Conservation (phyloP, 2,113 vertebrate species). For the Daboia siamensis region DNA sequence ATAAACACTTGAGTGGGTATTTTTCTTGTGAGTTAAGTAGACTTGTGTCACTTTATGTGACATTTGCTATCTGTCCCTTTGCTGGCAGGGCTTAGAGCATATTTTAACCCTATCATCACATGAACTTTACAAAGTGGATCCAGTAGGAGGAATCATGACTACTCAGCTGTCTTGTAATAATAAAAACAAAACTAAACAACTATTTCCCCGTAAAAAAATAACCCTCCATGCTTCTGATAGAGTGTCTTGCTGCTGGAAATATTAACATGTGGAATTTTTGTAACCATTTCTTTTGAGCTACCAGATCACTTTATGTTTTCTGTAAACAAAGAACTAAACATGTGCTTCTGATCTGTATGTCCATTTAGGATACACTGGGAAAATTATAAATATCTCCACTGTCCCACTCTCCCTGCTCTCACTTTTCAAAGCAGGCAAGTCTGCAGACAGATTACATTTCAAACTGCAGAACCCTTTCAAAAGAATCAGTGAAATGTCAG, state of each 20-base stretch:
- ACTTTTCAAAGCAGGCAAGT: slow-evolving; percentile 32
- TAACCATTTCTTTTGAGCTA: not conserved
- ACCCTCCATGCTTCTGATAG: not conserved
- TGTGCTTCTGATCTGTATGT: slow-evolving; percentile 10
- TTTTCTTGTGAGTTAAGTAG: not conserved
- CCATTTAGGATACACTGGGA: not conserved
- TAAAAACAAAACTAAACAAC: slow-evolving; percentile 13
- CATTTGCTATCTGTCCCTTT: not conserved
- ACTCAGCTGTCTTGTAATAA: not conserved
- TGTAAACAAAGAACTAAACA: slow-evolving; percentile 14
- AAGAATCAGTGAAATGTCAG: slow-evolving; percentile 26
- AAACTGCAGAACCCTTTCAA: slow-evolving; percentile 39
- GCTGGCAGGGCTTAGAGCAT: not conserved
- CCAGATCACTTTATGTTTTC: slow-evolving; percentile 25
- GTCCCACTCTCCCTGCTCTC: not conserved
- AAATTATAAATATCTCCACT: slow-evolving; percentile 7
- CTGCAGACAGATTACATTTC: not conserved
- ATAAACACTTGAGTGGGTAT: not conserved
- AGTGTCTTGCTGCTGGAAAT: slow-evolving; percentile 7
- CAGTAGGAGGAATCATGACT: not conserved
- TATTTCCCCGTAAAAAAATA: slow-evolving; percentile 1
- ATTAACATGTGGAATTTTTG: slow-evolving; percentile 20
- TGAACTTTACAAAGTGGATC: not conserved
- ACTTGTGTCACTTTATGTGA: not conserved
- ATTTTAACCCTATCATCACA: not conserved